Conservation (phyloP, 2,113 vertebrate species). For the Meles meles region DNA sequence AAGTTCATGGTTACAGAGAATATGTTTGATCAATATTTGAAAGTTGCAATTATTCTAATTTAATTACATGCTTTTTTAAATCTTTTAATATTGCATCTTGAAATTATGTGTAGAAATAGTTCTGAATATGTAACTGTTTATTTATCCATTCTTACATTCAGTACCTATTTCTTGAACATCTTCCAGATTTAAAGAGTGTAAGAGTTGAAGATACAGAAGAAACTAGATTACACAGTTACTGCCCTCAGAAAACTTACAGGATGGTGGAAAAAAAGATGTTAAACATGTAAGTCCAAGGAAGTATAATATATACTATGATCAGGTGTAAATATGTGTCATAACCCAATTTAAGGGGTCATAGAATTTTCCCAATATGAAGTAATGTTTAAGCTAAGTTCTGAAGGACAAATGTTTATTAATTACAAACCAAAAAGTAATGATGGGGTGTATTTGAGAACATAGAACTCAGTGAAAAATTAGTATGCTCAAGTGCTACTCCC, state of each 20-base stretch:
- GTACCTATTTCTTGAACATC: neutral
- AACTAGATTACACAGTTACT: neutral
- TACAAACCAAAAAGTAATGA: neutral
- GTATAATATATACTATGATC: rapidly evolving
- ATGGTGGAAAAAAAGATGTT: neutral
- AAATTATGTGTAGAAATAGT: neutral
- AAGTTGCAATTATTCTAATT: neutral
- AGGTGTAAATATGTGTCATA: neutral
- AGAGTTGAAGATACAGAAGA: neutral
- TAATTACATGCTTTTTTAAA: neutral
- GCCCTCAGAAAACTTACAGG: neutral
- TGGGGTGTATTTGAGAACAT: neutral
- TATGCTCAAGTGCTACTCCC: neutral
- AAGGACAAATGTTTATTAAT: neutral
- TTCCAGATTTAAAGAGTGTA: neutral
- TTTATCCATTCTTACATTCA: neutral
- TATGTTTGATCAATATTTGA: neutral
- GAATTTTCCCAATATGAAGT: neutral
- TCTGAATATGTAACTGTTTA: neutral
- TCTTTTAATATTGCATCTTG: neutral
- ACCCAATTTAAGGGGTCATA: neutral
- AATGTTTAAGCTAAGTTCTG: neutral
- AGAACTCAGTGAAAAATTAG: neutral
- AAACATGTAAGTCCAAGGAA: neutral
- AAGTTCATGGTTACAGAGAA: neutral